These are phyloP conservation scores for Glyphotaelius pellucidus DNA, from an alignment of 2,888 invertebrate species.

Conservation along the genomic window DNA sequence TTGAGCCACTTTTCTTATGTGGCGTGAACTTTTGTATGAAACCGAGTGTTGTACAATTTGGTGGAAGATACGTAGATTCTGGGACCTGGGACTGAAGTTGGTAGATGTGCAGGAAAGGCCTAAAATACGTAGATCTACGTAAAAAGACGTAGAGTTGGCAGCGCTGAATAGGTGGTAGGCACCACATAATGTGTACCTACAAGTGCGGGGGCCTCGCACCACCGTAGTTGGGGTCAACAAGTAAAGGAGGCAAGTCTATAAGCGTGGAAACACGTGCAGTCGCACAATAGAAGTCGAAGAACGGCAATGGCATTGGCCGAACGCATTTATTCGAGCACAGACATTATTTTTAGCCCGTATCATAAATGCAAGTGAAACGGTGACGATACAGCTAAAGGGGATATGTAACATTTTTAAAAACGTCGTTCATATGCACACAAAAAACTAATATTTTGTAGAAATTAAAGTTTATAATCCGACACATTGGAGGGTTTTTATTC, in stretches of 20 bases:
- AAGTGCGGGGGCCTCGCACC: background rate
- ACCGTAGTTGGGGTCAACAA: background rate
- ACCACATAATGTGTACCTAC: background rate
- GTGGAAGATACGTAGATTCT: no score
- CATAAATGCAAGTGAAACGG: background rate
- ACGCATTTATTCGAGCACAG: background rate
- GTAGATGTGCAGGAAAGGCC: no score
- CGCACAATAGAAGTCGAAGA: background rate
- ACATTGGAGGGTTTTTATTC: no score
- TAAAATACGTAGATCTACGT: no score
- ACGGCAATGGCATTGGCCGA: conserved; percentile 2
- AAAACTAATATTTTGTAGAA: background rate
- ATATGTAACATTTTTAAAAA: background rate
- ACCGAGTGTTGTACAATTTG: no score
- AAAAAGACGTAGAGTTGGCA: no score
- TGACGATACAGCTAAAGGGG: background rate
- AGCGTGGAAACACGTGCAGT: background rate
- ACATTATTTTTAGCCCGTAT: background rate
- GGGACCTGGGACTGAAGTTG: no score
- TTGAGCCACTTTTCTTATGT: no score
- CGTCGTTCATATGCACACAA: background rate
- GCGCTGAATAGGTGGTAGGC: no score
- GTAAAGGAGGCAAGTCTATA: conserved; percentile 36
- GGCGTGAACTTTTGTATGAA: no score
- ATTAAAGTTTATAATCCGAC: no score